A percentile compares a stretch with the other conserved stretches of the same genome.
These are phyloP conservation scores for Drosophila eugracilis DNA, from an alignment of 1,140 invertebrate genomes.

Conservation along the genomic window DNA sequence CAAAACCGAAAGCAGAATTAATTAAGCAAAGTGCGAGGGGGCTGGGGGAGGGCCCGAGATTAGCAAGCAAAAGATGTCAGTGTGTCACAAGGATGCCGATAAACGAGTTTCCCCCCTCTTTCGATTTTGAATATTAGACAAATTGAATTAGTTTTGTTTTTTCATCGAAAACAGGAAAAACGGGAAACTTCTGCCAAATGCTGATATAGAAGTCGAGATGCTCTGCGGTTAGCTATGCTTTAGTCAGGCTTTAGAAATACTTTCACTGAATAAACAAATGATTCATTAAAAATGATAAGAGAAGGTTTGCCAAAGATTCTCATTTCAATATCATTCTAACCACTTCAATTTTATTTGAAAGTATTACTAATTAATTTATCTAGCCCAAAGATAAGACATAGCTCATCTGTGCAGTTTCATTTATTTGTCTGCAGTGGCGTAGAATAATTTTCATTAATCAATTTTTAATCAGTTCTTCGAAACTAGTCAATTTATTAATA, in stretches of 20 bases:
- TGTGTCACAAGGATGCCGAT: constrained; percentile 76
- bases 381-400: too few relatives aligned
- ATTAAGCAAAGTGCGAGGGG: constrained; percentile 64
- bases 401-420: too few relatives aligned
- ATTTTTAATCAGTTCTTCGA: too few relatives aligned
- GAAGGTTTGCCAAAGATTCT: neutral
- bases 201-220: constrained; percentile 7
- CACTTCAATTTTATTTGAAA: too few relatives aligned
- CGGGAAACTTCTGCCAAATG: constrained; percentile 21
- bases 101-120: constrained; percentile 57
- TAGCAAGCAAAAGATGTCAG: constrained; percentile 72
- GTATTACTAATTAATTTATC: too few relatives aligned
- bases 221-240: constrained; percentile 2
- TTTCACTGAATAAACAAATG: neutral
- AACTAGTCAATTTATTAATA: too few relatives aligned
- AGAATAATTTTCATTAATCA: too few relatives aligned
- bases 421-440: too few relatives aligned
- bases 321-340: too few relatives aligned
- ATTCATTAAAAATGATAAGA: neutral
- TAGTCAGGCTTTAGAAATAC: neutral
- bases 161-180: constrained; percentile 43
- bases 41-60: neutral
- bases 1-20: constrained; percentile 76
- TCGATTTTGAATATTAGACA: constrained; percentile 73
- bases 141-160: constrained; percentile 54